These are phyloP conservation scores for Chromis chromis DNA, from an alignment of 2,797 vertebrate genomes.

Conservation along the genomic window DNA sequence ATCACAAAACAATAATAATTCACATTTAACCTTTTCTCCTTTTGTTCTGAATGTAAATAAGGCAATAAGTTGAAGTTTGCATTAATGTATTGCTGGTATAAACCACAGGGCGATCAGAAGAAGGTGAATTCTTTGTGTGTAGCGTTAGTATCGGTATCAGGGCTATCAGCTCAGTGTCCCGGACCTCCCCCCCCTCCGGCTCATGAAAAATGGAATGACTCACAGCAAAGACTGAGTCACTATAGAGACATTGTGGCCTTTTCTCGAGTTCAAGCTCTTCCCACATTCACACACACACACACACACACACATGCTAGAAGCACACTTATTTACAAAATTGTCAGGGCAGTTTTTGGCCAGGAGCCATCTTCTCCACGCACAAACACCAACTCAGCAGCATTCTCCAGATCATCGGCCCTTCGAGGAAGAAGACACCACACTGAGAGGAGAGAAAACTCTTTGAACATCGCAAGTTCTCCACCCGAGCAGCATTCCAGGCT, in stretches of 20 bases:
- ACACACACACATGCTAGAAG: constrained; percentile 18
- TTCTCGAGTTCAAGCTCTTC: constrained; percentile 65
- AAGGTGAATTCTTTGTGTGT: constrained; percentile 11
- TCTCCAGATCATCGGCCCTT: constrained; percentile 48
- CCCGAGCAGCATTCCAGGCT: constrained; percentile 22
- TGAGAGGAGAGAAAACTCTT: constrained; percentile 27
- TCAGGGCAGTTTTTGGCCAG: constrained; percentile 57
- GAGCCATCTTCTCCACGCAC: constrained; percentile 51
- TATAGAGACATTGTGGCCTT: constrained; percentile 58
- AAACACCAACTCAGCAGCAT: constrained; percentile 60
- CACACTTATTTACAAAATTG: constrained; percentile 44
- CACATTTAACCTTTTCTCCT: neutral
- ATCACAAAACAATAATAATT: neutral
- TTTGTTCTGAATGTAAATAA: constrained; percentile 9
- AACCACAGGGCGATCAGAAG: neutral
- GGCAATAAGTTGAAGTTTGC: neutral
- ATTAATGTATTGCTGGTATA: constrained; percentile 3
- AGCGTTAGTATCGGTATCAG: constrained; percentile 25
- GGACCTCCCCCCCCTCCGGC: constrained; percentile 21
- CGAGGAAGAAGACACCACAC: constrained; percentile 23
- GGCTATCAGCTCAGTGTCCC: constrained; percentile 33
- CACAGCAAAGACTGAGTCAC: constrained; percentile 67
- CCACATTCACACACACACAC: constrained; percentile 48
- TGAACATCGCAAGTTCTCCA: constrained; percentile 17
- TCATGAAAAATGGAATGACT: constrained; percentile 66